Percentiles rank a stretch among this genome's conserved stretches.
Conservation (phyloP, 2,888 invertebrate species). For the Busseola fusca region DNA sequence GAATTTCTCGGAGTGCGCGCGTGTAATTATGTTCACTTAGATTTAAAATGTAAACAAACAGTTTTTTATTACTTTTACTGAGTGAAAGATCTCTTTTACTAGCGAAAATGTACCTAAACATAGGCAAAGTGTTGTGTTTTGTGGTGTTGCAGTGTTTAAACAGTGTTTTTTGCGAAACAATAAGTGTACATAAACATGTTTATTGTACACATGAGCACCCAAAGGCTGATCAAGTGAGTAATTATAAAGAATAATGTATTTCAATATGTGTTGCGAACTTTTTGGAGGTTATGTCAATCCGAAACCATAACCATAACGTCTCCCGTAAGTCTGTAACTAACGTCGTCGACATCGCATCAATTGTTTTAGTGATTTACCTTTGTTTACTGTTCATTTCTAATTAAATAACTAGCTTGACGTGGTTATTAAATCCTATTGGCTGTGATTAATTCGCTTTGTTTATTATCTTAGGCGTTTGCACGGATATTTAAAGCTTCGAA, state of each 20-base stretch:
- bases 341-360: constrained; percentile 5
- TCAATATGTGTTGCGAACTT: constrained; percentile 26
- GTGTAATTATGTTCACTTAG: constrained; percentile 41
- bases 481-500: constrained; percentile 1
- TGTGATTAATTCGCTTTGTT: constrained; percentile 31
- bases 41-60: constrained; percentile 83
- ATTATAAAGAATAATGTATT: constrained; percentile 40
- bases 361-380: constrained; percentile 40
- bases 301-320: constrained; percentile 8
- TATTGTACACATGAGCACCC: constrained; percentile 91
- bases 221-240: constrained; percentile 91
- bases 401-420: constrained; percentile 24
- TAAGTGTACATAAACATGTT: constrained; percentile 73
- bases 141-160: constrained; percentile 67
- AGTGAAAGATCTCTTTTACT: constrained; percentile 69
- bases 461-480: constrained; percentile 12
- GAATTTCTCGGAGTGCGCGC: constrained; percentile 52
- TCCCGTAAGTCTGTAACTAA: constrained; percentile 10
- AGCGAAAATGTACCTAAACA: constrained; percentile 66
- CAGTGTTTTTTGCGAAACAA: constrained; percentile 68
- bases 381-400: constrained; percentile 33
- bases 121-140: constrained; percentile 67
- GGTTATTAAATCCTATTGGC: constrained; percentile 28
- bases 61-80: constrained; percentile 63
- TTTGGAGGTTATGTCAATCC: constrained; percentile 61